Conservation (phyloP, 2,113 vertebrate genomes). For the Narcine bancroftii region DNA sequence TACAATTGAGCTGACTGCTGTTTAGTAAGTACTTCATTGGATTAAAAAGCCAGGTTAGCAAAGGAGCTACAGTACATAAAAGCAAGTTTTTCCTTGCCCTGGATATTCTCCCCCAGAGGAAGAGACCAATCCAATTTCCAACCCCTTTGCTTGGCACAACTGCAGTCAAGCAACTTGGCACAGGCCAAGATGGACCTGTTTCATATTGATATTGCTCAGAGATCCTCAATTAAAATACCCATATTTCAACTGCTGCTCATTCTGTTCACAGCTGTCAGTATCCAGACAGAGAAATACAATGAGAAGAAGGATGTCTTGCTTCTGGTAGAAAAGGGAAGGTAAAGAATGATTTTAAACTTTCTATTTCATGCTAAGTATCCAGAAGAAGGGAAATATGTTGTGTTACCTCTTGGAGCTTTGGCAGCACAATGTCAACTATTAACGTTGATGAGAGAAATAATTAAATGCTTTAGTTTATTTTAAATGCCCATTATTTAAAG, state of each 20-base stretch:
- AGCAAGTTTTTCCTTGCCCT: not conserved
- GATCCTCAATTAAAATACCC: not conserved
- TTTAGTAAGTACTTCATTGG: not conserved
- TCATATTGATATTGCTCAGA: not conserved
- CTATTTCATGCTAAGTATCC: not conserved
- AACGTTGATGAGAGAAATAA: not conserved
- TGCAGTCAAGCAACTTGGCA: not conserved
- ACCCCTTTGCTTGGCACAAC: not conserved
- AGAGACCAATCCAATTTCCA: not conserved
- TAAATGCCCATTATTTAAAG: not conserved
- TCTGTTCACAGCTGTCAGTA: conserved; percentile 67
- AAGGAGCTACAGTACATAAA: not conserved
- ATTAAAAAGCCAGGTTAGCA: no score
- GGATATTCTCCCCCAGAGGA: not conserved
- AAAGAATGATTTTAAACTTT: conserved; percentile 41
- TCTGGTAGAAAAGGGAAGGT: conserved; percentile 90
- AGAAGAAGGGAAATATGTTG: not conserved
- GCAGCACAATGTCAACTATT: not conserved
- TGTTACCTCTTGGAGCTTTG: not conserved
- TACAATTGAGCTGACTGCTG: no score
- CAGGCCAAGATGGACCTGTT: not conserved
- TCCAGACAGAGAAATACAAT: conserved; percentile 65
- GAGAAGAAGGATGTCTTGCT: conserved; percentile 81
- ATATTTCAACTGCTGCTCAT: not conserved
- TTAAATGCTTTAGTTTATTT: not conserved